A percentile compares a stretch with the other conserved stretches of the same genome.
phyloP scores from a whole-genome alignment of 2,797 vertebrate genomes.

The Serranus cabrilla region DNA sequence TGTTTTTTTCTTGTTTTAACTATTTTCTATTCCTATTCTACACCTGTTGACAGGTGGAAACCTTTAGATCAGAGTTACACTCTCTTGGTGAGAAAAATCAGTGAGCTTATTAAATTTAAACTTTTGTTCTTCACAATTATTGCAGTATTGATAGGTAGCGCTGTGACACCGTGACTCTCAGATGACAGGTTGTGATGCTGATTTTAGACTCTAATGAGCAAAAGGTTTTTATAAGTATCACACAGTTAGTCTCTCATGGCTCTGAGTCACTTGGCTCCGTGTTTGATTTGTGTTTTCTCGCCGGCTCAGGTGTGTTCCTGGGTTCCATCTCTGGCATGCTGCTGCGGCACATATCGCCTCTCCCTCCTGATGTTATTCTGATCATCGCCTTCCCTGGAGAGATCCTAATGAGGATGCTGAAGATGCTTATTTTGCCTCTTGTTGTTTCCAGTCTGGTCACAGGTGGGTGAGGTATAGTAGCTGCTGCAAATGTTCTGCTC shows the following conservation, averaged over 20 bases:
- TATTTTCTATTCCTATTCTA: neutral
- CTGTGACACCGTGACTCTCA: neutral
- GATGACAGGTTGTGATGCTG: neutral
- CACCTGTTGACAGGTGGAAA: neutral
- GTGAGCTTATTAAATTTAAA: neutral
- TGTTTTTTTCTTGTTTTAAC: neutral
- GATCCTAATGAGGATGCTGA: slow-evolving; percentile 99
- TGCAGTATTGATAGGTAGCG: neutral
- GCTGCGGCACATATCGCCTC: slow-evolving; percentile 92
- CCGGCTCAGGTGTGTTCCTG: slow-evolving; percentile 91
- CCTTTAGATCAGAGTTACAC: neutral
- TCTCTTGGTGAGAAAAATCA: neutral
- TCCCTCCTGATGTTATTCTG: slow-evolving; percentile 94
- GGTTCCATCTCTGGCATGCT: slow-evolving; percentile 92
- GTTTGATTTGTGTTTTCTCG: slow-evolving; percentile 33
- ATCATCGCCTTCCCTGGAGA: slow-evolving; percentile 97
- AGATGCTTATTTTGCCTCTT: slow-evolving; percentile 98
- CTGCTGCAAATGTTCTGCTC: slow-evolving; percentile 39
- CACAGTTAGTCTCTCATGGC: neutral
- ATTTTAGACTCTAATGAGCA: slow-evolving; percentile 4
- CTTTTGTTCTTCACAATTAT: neutral
- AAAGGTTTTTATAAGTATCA: neutral
- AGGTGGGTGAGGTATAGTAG: slow-evolving; percentile 84
- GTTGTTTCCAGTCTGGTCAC: slow-evolving; percentile 99
- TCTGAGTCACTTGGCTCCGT: slow-evolving; percentile 6